These are phyloP conservation scores for Hiodon tergisus DNA, from an alignment of 2,113 vertebrate genomes.

Conservation along the genomic window DNA sequence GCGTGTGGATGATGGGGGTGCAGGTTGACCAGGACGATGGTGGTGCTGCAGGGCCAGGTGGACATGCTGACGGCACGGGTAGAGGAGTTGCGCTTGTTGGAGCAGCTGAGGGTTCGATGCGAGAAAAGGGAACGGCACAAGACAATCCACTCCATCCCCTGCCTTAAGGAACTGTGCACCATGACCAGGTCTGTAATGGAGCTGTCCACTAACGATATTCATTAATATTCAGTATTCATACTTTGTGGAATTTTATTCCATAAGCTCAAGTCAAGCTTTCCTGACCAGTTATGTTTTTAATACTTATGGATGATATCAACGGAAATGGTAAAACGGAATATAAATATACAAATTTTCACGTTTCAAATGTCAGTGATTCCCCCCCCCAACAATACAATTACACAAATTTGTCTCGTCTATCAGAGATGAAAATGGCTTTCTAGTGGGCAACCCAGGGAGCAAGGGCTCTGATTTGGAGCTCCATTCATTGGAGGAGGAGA, in stretches of 20 bases:
- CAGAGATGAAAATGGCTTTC: constrained; percentile 80
- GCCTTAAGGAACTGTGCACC: constrained; percentile 85
- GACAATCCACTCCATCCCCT: constrained; percentile 92
- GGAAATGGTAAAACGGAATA: no score
- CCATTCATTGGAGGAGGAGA: constrained; percentile 78
- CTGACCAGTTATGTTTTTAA: no score
- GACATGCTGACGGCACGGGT: constrained; percentile 84
- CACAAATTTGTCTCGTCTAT: background rate
- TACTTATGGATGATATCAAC: no score
- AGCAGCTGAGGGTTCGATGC: constrained; percentile 77
- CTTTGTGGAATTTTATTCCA: background rate
- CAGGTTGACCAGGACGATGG: constrained; percentile 85
- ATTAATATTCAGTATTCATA: background rate
- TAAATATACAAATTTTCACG: no score
- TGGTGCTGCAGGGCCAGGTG: constrained; percentile 84
- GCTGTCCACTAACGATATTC: background rate
- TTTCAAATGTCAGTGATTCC: no score
- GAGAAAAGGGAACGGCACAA: constrained; percentile 85
- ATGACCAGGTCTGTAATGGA: constrained; percentile 65
- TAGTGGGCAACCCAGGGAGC: constrained; percentile 68
- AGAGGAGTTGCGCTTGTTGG: constrained; percentile 81
- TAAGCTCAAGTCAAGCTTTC: no score
- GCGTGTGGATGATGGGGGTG: no score
- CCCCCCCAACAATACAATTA: background rate
- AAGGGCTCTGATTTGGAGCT: constrained; percentile 72